Conservation (phyloP, 2,888 invertebrate genomes). For the Busseola fusca region DNA sequence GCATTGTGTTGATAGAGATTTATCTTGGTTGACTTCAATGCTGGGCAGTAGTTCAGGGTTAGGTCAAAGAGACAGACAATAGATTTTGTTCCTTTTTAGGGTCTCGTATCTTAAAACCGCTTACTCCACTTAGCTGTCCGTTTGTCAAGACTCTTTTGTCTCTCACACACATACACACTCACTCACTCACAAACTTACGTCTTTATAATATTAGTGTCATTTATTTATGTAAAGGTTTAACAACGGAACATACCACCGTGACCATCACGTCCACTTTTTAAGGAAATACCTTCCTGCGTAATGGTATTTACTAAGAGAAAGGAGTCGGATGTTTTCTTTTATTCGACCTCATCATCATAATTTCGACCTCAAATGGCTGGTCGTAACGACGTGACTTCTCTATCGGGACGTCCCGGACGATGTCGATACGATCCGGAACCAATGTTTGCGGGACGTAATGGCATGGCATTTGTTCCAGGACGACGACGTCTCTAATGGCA, state of each 20-base stretch:
- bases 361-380: slow-evolving; percentile 1
- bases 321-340: not conserved
- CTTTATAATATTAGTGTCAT: no score
- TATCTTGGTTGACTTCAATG: slow-evolving; percentile 23
- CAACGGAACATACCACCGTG: no score
- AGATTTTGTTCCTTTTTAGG: no score
- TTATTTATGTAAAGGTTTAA: no score
- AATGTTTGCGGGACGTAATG: slow-evolving; percentile 21
- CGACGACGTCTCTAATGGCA: slow-evolving; percentile 16
- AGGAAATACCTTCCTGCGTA: not conserved
- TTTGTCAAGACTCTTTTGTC: no score
- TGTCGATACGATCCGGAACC: not conserved
- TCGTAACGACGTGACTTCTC: not conserved
- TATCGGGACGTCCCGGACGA: slow-evolving; percentile 8
- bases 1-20: slow-evolving; percentile 42
- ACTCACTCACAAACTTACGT: no score
- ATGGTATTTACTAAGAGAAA: not conserved
- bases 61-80: no score
- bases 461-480: slow-evolving; percentile 12
- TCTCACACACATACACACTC: no score
- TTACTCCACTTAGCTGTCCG: no score
- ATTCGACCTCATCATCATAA: slow-evolving; percentile 13
- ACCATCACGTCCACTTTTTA: not conserved
- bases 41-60: slow-evolving; percentile 23
- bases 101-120: no score